Conservation (phyloP, 1,140 invertebrate species). For the Melitaea cinxia region DNA sequence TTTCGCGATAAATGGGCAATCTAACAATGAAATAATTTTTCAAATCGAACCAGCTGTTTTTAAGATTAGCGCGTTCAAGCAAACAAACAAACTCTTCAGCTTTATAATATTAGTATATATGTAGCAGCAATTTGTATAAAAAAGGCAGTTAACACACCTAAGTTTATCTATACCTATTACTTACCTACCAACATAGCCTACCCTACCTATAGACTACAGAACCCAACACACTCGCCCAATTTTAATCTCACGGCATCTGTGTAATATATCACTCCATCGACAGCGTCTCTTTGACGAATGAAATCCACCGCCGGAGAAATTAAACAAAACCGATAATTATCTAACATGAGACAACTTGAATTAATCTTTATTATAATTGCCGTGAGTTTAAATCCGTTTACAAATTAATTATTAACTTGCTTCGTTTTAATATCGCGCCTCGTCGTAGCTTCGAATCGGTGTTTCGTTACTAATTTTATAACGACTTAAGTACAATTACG, state of each 20-base stretch:
- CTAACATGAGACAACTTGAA: conserved; percentile 31
- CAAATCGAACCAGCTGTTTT: too few relatives aligned
- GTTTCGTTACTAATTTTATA: conserved; percentile 12
- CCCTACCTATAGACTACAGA: too few relatives aligned
- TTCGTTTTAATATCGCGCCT: conserved; percentile 37
- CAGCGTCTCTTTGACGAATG: conserved; percentile 52
- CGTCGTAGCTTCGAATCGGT: conserved; percentile 40
- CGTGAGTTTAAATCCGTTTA: conserved; percentile 19
- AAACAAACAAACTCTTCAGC: too few relatives aligned
- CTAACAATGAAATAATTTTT: too few relatives aligned
- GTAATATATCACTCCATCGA: conserved; percentile 53
- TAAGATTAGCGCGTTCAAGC: too few relatives aligned
- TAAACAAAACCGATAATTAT: conserved; percentile 56
- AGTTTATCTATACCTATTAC: too few relatives aligned
- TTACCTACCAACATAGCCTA: too few relatives aligned
- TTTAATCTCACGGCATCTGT: conserved; percentile 52
- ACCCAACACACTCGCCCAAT: too few relatives aligned
- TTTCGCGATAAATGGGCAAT: too few relatives aligned
- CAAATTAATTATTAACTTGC: conserved; percentile 21
- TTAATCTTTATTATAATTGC: conserved; percentile 19
- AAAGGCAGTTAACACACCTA: too few relatives aligned
- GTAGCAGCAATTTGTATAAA: too few relatives aligned
- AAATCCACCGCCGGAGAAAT: conserved; percentile 49
- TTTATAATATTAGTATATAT: too few relatives aligned
- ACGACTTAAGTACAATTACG: conserved; percentile 2